Evolutionary conservation across 2,888 invertebrate species (phyloP), one percentile per base, ranked within the genome.

Genomic region (Steinernema scapterisci): DNA sequence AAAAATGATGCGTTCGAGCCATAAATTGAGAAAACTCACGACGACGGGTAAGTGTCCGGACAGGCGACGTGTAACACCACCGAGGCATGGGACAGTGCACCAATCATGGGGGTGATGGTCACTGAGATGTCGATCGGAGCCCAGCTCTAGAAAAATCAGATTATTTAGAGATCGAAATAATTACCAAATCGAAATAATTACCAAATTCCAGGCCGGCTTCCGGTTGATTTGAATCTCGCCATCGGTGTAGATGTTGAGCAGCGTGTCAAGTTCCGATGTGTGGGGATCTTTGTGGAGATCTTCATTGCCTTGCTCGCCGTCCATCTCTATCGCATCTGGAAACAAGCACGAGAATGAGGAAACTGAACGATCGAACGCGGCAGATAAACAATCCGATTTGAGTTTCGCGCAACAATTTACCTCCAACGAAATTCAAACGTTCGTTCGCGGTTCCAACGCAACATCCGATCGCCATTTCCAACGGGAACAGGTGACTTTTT

Each of bases 121-220:
- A 31, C 31, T 9, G 31, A 63, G 19, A 63, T 27, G 38, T 63
- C 63, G 38, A 63, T 63, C 11, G 63, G 63, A 6, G 27, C 31
- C 63, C 63, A 63, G 11, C 31, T 31, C 63, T 63, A n/a, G 16
- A 63, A n/a, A n/a, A n/a, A n/a, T n/a, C n/a, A n/a, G n/a, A n/a
- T n/a, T n/a, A n/a, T n/a, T n/a, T n/a, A n/a, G n/a, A 63, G 13
- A 63, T 27, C 1, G 7, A 13, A n/a, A 54, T 31, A 3, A 31
- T 16, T 16, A 2, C 48, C 3, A 48, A 48, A 63, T 63, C 31
- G 63, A 25, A 31, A 31, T 5, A 25, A 31, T 1, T 16, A 31
- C 31, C 31, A 63, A 27, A n/a, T 63, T 63, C 63, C 63, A 63
- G 3, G 63, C 63, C 5, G 63, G 11, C 63, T 13, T 38, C 31